Conservation (phyloP, 2,888 invertebrate species). For the Polia nebulosa region DNA sequence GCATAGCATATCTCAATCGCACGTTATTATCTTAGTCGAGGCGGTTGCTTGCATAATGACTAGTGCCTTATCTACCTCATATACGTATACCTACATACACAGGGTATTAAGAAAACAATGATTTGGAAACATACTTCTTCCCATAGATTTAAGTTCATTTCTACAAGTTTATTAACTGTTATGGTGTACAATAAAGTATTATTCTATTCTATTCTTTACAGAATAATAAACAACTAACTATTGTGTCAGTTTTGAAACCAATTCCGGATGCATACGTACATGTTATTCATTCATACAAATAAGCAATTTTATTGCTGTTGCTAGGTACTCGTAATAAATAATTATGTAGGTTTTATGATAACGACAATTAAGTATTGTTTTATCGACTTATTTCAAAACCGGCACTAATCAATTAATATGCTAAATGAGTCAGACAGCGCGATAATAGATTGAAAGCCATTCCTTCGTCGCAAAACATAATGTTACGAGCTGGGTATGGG, state of each 20-base stretch:
- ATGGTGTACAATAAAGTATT: too few species aligned
- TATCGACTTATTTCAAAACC: neutral
- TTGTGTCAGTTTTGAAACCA: too few species aligned
- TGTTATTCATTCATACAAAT: too few species aligned
- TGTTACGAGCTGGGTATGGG: too few species aligned
- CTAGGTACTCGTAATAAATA: too few species aligned
- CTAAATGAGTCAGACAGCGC: neutral
- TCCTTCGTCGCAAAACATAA: neutral
- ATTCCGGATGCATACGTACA: too few species aligned
- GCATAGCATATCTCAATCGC: neutral
- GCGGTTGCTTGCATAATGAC: neutral
- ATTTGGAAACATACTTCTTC: constrained; percentile 5
- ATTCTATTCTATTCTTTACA: too few species aligned
- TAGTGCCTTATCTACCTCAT: constrained; percentile 20
- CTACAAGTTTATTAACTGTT: too few species aligned
- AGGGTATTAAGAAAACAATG: constrained; percentile 6
- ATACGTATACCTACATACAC: neutral
- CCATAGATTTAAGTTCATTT: too few species aligned
- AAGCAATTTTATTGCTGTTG: too few species aligned
- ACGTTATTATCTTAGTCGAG: constrained; percentile 8
- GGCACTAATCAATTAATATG: neutral
- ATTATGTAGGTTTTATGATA: too few species aligned
- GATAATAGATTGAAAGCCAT: neutral
- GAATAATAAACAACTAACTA: too few species aligned
- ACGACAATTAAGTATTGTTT: neutral